Evolutionary conservation across 2,888 invertebrate genomes (phyloP), one percentile per base, ranked within the genome.

Genomic region (Strigamia maritima): DNA sequence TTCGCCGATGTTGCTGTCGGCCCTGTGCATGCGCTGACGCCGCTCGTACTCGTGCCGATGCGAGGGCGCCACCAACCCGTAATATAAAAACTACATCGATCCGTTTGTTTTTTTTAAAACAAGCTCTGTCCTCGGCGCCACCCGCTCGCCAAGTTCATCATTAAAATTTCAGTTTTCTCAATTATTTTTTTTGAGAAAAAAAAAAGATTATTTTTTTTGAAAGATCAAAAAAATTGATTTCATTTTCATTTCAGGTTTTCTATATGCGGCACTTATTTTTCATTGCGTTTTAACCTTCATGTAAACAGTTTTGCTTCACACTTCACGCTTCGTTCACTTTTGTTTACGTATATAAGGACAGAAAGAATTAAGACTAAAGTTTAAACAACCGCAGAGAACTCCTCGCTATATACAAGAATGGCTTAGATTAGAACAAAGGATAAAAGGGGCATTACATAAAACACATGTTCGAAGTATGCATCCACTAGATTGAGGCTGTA

Each of bases 1-100:
- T 60, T 60, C 60, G 60, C n/a, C 60, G 60, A 12, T 19, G 60
- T 60, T 60, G 60, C 60, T 24, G 60, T 22, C 60, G 60, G 22
- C 60, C 60, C 22, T 60, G 60, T 60, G 60, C 60, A 60, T 60
- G 60, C 60, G 60, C 60, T n/a, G 60, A 60, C 60, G 60, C 60
- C 60, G 24, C 60, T n/a, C 6, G 38, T 6, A 54, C 54, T 4
- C 16, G 10, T 60, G 60, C 60, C 60, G 24, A 2, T 31, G 22
- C 60, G 60, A 60, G 60, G 60, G 24, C 60, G 60, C 60, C 60
- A 60, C 60, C 60, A 8, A 19, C n/a, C 60, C 24, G 60, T 19
- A 6, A 19, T 2, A 22, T 16, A 24, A 60, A 8, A 60, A 19
- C 16, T n/a, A 19, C 60, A 19, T 60, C 24, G 19, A 19, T 60